Evolutionary conservation across 2,113 vertebrate species (phyloP), one percentile per base, ranked within the genome.

Genomic region (Burhinus oedicnemus): DNA sequence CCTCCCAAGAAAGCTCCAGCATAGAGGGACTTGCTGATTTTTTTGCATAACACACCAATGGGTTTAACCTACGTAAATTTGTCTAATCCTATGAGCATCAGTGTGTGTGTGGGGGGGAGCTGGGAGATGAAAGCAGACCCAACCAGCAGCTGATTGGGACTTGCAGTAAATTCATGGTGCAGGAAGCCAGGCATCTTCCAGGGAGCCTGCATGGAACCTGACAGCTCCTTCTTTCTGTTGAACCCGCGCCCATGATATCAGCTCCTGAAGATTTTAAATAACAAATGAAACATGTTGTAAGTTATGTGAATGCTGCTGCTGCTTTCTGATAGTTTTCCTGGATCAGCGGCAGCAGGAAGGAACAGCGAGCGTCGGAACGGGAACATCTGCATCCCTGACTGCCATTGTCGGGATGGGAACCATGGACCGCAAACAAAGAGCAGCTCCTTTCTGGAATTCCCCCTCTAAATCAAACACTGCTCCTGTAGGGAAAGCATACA

Each of bases 321-420:
- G 25, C 21, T 71, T 55, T 64, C n/a, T 21, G 18, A 22, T 64
- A 26, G 61, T 7, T 64, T 15, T 20, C 20, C 45, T 26, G 54
- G 54, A 27, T 6, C 3, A 15, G 22, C 5, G 5, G 54, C 2
- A 5, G 8, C 2, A 11, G 57, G 44, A 64, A 84, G 54, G 16
- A 78, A 51, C 4, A 0, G 49, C 0, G 5, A 42, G 38, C 1
- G 2, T 8, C n/a, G 78, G 38, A 36, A 80, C 1, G 6, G 62
- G 89, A 80, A 42, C 61, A 20, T 45, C 66, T 2, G 77, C 74
- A 17, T 68, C 12, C 0, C n/a, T 38, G 38, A 34, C 64, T 71
- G 44, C 38, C 52, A 9, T 44, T 2, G 2, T 9, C 0, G 0
- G 85, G 52, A 38, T 19, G 42, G 38, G 55, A 54, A 55, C 34